These are phyloP conservation scores for Machaerirhynchus nigripectus DNA, from an alignment of 2,113 vertebrate genomes.

Conservation along the genomic window DNA sequence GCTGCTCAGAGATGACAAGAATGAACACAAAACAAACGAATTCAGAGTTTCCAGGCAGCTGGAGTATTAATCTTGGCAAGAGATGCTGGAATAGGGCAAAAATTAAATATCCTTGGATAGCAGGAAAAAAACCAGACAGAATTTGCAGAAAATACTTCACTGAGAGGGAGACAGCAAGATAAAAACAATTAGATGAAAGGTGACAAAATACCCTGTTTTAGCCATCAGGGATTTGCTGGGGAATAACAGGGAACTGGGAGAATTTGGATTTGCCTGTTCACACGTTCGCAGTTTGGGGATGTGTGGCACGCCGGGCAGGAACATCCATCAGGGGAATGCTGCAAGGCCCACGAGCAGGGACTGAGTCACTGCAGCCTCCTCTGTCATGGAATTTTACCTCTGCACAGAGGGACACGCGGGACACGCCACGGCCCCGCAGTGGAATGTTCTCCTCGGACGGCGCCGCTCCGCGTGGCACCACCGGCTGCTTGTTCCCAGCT, in stretches of 20 bases:
- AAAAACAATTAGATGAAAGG: neutral
- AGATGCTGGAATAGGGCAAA: neutral
- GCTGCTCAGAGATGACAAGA: neutral
- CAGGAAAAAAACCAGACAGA: neutral
- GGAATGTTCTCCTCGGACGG: neutral
- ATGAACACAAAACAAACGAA: constrained; percentile 41
- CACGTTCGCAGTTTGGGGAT: neutral
- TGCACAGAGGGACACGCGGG: neutral
- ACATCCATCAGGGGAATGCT: neutral
- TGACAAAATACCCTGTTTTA: neutral
- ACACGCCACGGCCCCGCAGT: neutral
- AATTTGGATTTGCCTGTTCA: neutral
- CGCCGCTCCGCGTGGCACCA: neutral
- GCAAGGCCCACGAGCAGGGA: neutral
- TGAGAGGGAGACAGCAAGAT: neutral
- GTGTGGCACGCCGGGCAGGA: neutral
- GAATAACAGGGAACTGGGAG: neutral
- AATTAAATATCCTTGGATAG: constrained; percentile 29
- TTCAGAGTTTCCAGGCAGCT: constrained; percentile 62
- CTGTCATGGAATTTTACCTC: neutral
- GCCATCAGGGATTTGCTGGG: neutral
- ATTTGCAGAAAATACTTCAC: neutral
- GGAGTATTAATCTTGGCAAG: constrained; percentile 51
- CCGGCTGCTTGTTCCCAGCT: neutral
- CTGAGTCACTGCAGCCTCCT: neutral